phyloP scores from a whole-genome alignment of 2,888 invertebrate species.

The Adineta ricciae region DNA sequence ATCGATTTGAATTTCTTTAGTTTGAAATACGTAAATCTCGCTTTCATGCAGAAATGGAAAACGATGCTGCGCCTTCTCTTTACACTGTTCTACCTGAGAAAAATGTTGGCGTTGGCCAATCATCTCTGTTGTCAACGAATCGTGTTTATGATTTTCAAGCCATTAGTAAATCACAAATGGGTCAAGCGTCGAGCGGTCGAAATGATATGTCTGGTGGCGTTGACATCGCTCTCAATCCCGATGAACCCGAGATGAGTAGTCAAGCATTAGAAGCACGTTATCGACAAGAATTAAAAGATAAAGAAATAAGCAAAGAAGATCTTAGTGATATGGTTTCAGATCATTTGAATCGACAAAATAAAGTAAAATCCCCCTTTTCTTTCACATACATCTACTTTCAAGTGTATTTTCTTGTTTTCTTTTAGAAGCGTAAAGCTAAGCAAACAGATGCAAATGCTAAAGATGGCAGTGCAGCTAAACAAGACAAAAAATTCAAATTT shows the following conservation, averaged over 20 bases:
- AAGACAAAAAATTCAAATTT: neutral
- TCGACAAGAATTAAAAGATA: constrained; percentile 20
- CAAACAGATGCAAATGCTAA: neutral
- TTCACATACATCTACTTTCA: too few relatives aligned
- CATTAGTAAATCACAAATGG: neutral
- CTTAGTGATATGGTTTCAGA: neutral
- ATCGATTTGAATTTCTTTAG: neutral
- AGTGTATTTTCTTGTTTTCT: neutral
- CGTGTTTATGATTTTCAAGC: constrained; percentile 75
- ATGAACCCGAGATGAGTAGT: constrained; percentile 86
- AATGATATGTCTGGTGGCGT: neutral
- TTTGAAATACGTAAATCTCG: constrained; percentile 89
- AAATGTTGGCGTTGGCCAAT: constrained; percentile 60
- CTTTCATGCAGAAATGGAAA: constrained; percentile 84
- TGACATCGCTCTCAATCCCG: constrained; percentile 78
- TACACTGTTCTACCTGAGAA: constrained; percentile 92
- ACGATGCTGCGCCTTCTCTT: constrained; percentile 69
- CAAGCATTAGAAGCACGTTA: constrained; percentile 65
- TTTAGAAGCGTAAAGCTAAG: constrained; percentile 12
- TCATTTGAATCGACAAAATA: neutral
- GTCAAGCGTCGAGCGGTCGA: neutral
- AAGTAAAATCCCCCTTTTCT: neutral
- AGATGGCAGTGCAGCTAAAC: neutral
- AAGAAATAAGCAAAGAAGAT: constrained; percentile 15
- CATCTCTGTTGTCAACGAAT: constrained; percentile 80